These are phyloP conservation scores for Pararge aegeria DNA, from an alignment of 1,140 invertebrate species.

Conservation along the genomic window DNA sequence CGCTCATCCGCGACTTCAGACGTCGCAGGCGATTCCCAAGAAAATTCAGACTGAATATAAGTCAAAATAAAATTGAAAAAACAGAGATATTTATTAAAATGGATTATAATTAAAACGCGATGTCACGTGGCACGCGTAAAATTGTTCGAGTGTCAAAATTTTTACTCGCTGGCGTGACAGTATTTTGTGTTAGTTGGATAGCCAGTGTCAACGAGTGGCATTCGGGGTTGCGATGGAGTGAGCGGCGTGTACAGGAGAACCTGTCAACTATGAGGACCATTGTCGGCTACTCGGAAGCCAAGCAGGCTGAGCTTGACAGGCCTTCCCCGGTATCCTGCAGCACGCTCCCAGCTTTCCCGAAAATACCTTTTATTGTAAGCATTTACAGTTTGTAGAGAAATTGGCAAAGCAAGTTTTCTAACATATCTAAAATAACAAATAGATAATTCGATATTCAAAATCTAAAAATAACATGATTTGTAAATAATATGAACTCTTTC, in stretches of 20 bases:
- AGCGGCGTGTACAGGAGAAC: conserved; percentile 19
- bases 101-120: conserved; percentile 22
- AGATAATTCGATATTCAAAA: too few species aligned
- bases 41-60: background rate
- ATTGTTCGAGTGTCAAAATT: conserved; percentile 58
- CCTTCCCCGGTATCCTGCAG: conserved; percentile 60
- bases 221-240: conserved; percentile 44
- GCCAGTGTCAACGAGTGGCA: conserved; percentile 62
- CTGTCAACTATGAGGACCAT: conserved; percentile 66
- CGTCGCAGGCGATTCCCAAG: background rate
- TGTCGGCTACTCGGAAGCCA: conserved; percentile 66
- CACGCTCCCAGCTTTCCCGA: conserved; percentile 54
- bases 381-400: too few species aligned
- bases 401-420: too few species aligned
- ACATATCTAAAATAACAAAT: too few species aligned
- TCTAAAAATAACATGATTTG: too few species aligned
- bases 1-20: conserved; percentile 30
- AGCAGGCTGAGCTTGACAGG: conserved; percentile 64
- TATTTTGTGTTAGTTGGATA: conserved; percentile 68
- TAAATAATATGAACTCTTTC: too few species aligned
- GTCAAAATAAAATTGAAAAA: background rate
- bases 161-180: conserved; percentile 55
- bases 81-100: background rate
- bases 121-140: conserved; percentile 43
- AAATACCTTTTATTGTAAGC: conserved; percentile 59